Conservation (phyloP, 2,888 invertebrate genomes). For the Bellardia pandia region DNA sequence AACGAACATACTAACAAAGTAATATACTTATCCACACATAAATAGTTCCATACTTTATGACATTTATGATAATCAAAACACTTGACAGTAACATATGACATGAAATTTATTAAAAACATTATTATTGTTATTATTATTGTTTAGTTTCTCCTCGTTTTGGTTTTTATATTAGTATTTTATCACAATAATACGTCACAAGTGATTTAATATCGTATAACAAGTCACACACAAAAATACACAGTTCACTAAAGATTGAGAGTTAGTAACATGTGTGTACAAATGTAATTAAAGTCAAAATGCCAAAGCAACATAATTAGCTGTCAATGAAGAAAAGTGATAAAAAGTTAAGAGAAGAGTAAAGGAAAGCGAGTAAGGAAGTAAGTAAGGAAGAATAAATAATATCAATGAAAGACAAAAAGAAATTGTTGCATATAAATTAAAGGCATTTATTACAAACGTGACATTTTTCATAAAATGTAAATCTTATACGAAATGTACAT, state of each 20-base stretch:
- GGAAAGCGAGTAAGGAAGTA: neutral
- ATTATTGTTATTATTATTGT: neutral
- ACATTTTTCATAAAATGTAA: too few relatives aligned
- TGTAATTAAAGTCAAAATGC: neutral
- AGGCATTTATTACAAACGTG: too few relatives aligned
- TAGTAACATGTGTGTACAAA: neutral
- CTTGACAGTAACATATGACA: slow-evolving; percentile 28
- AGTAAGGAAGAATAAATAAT: neutral
- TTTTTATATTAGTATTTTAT: neutral
- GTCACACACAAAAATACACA: neutral
- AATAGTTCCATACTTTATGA: neutral
- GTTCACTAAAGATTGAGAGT: neutral
- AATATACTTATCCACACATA: neutral
- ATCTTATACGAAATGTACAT: too few relatives aligned
- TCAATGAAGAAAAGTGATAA: neutral
- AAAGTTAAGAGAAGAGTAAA: neutral
- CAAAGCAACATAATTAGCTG: neutral
- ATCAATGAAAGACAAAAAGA: neutral
- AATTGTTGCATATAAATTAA: too few relatives aligned
- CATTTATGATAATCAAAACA: slow-evolving; percentile 26
- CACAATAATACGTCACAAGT: slow-evolving; percentile 9
- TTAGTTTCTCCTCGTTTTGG: neutral
- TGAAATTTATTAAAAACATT: slow-evolving; percentile 14
- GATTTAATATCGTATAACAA: neutral
- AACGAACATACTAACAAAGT: neutral